Evolutionary conservation across 2,797 vertebrate species (phyloP), one percentile per base, ranked within the genome.

Genomic region (Ceryle rudis): DNA sequence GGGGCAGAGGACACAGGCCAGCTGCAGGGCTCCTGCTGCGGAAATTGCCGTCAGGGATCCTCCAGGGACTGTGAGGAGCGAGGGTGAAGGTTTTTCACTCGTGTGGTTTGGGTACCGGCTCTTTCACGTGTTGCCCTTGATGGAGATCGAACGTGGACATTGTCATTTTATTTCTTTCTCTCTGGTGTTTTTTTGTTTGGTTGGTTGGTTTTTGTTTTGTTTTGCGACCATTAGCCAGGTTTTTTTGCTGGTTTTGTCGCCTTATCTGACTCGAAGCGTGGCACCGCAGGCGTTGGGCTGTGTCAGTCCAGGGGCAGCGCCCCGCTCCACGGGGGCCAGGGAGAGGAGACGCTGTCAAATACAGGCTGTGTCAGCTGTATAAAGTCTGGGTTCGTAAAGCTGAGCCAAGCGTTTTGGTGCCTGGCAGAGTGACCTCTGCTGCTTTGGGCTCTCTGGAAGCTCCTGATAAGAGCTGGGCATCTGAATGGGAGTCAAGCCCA

Each of bases 61-160:
- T 28, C 7, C 42, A 1, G 57, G 42, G 23, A 2, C 4, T 23
- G 41, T 2, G 35, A 18, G 78, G 13, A 29, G 46, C 1, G 1
- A 41, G 52, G 41, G 4, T 26, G 86, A 46, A 42, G 29, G 14
- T 37, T 21, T 37, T 13, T 14, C 55, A 2, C 0, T 3, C 9
- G 6, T 0, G 1, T 11, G 25, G 8, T 31, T 66, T 35, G 42
- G 19, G 25, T 21, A 5, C 7, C 2, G 3, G 52, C 35, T 6
- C 39, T 26, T 26, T 16, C 21, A 3, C 0, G 0, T 6, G 1
- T 12, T 49, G 35, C 33, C 35, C 39, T 58, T 4, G 9, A 7
- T 0, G 41, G 22, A 33, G 39, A 8, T 26, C 15, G 23, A 18
- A 28, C 5, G 0, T 13, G 41, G 11, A 8, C 4, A 0, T 2